Evolutionary conservation across 2,888 invertebrate genomes (phyloP).

Genomic region (Apodemia mormo): DNA sequence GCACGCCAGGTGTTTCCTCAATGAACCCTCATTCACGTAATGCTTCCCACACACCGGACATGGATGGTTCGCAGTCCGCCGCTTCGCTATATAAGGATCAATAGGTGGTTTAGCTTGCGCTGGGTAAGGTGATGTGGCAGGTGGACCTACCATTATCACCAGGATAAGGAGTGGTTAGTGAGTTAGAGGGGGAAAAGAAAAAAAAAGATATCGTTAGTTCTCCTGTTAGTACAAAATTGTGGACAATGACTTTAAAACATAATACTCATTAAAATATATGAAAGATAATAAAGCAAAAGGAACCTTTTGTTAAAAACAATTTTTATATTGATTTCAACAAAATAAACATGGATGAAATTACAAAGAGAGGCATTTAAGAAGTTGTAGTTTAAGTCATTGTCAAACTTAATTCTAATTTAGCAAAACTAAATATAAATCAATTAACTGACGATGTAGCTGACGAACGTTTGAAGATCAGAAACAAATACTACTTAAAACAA

Average conservation of each 20-base stretch:
- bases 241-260: constrained; percentile 45
- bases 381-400: constrained; percentile 39
- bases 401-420: constrained; percentile 40
- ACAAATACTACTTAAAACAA: constrained; percentile 57
- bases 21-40: constrained; percentile 96
- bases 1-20: constrained; percentile 94
- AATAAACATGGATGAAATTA: background rate
- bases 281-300: background rate
- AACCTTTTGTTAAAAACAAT: background rate
- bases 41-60: constrained; percentile 98
- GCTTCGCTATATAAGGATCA: constrained; percentile 94
- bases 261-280: constrained; percentile 13
- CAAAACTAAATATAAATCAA: constrained; percentile 27
- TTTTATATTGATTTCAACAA: background rate
- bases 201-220: constrained; percentile 61
- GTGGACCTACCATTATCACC: constrained; percentile 80
- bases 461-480: constrained; percentile 7
- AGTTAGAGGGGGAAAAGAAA: constrained; percentile 63
- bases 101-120: constrained; percentile 79
- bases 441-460: constrained; percentile 19
- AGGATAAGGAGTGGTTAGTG: constrained; percentile 74
- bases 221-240: constrained; percentile 51
- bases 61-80: constrained; percentile 96
- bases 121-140: constrained; percentile 83
- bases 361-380: background rate